Conservation (phyloP, 2,888 invertebrate genomes). For the Auanema freiburgensis region DNA sequence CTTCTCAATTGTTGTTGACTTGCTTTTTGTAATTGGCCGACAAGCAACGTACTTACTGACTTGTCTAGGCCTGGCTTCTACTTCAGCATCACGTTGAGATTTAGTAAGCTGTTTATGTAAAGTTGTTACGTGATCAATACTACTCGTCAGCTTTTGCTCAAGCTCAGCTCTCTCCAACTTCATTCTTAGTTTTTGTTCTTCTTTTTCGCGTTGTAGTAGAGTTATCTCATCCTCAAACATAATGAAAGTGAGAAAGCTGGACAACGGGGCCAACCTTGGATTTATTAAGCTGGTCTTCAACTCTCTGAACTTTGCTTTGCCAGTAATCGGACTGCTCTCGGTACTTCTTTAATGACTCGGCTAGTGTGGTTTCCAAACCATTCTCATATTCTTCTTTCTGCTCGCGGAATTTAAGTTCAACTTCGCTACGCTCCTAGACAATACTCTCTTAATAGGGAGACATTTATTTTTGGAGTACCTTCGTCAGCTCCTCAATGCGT, state of each 20-base stretch:
- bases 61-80: conserved; percentile 54
- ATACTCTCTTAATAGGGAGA: neutral
- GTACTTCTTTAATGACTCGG: conserved; percentile 52
- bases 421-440: conserved; percentile 39
- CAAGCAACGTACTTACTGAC: conserved; percentile 62
- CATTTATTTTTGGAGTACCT: conserved; percentile 24
- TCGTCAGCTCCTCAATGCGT: conserved; percentile 45
- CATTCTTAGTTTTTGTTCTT: conserved; percentile 46
- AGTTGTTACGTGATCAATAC: conserved; percentile 53
- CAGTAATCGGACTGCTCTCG: conserved; percentile 54
- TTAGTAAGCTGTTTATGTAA: conserved; percentile 42
- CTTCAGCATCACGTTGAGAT: conserved; percentile 53
- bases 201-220: conserved; percentile 42
- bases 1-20: conserved; percentile 52
- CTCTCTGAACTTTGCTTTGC: conserved; percentile 46
- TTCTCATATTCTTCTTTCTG: conserved; percentile 50
- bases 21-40: conserved; percentile 46
- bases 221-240: conserved; percentile 40
- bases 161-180: conserved; percentile 54
- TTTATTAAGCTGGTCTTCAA: conserved; percentile 35
- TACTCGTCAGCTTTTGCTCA: conserved; percentile 50
- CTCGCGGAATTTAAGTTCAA: conserved; percentile 35
- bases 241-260: neutral
- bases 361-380: conserved; percentile 49
- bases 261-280: conserved; percentile 19